Percentiles rank a stretch among this genome's conserved stretches.
Conservation (phyloP, 2,113 vertebrate species). For the Sapajus apella region DNA sequence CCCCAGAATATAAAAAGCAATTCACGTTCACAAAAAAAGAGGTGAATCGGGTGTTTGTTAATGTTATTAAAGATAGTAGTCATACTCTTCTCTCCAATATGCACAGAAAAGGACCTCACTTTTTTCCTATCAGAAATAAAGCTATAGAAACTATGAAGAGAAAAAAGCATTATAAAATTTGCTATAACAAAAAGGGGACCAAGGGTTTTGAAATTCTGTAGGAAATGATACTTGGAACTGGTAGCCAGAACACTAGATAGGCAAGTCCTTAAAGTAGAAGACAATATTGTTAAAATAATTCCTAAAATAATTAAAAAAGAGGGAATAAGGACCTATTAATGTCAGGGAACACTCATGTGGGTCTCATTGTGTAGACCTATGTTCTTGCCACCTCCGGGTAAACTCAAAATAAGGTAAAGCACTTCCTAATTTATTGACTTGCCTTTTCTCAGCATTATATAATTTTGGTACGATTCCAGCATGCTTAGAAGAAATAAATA, state of each 20-base stretch:
- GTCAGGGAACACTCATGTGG: background rate
- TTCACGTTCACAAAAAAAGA: constrained; percentile 8
- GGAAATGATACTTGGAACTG: background rate
- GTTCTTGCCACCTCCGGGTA: background rate
- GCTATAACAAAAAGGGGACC: background rate
- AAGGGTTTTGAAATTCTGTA: background rate
- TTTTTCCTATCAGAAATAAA: background rate
- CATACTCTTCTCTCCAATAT: background rate
- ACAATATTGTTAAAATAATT: background rate
- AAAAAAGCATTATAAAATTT: background rate
- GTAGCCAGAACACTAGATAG: background rate
- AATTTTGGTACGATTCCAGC: background rate
- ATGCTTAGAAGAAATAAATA: background rate
- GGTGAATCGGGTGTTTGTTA: background rate
- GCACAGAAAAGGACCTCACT: background rate
- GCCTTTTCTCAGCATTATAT: background rate
- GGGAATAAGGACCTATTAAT: background rate
- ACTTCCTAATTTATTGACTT: background rate
- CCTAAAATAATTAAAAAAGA: background rate
- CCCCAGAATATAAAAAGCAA: background rate
- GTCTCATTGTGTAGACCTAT: background rate
- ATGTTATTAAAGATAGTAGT: background rate
- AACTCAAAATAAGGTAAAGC: background rate
- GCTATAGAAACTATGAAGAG: background rate
- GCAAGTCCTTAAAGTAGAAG: background rate